A percentile compares a stretch with the other conserved stretches of the same genome.
These are phyloP conservation scores for Oscheius sp. DNA, from an alignment of 2,888 invertebrate genomes.

Conservation along the genomic window DNA sequence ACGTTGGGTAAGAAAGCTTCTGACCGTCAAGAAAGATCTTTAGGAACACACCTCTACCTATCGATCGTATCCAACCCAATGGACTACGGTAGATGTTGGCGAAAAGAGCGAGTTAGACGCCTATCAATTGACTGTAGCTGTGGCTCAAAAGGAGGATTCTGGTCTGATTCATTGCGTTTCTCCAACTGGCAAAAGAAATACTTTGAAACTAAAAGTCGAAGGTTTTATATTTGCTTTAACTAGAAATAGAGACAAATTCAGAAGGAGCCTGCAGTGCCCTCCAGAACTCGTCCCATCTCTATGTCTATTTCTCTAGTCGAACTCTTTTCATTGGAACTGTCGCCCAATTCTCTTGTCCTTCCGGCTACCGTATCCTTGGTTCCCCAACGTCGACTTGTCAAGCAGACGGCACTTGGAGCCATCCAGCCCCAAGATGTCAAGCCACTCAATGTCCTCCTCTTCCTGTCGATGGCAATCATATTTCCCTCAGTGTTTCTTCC, in stretches of 20 bases:
- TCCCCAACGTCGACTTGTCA: conserved; percentile 80
- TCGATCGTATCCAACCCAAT: conserved; percentile 65
- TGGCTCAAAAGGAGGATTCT: conserved; percentile 84
- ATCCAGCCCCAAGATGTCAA: conserved; percentile 87
- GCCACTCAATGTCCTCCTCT: conserved; percentile 65
- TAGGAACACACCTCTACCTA: conserved; percentile 68
- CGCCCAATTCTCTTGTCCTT: conserved; percentile 65
- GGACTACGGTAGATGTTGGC: conserved; percentile 54
- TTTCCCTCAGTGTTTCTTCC: conserved; percentile 59
- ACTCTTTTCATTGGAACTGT: conserved; percentile 57
- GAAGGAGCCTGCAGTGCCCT: conserved; percentile 60
- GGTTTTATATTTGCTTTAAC: conserved; percentile 18
- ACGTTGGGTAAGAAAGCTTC: conserved; percentile 52
- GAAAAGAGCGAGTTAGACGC: conserved; percentile 53
- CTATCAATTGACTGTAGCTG: conserved; percentile 78
- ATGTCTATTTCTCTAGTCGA: conserved; percentile 51
- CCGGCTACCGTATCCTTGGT: conserved; percentile 59
- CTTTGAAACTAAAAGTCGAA: conserved; percentile 57
- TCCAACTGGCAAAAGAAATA: conserved; percentile 79
- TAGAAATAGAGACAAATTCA: conserved; percentile 22
- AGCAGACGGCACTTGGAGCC: conserved; percentile 92
- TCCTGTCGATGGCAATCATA: conserved; percentile 46
- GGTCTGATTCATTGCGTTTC: conserved; percentile 86
- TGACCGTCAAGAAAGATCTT: background rate
- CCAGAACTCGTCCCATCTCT: conserved; percentile 42